Base-by-base conservation (phyloP, 23 tunicate genomes). In the Phallusia fumigata region DNA sequence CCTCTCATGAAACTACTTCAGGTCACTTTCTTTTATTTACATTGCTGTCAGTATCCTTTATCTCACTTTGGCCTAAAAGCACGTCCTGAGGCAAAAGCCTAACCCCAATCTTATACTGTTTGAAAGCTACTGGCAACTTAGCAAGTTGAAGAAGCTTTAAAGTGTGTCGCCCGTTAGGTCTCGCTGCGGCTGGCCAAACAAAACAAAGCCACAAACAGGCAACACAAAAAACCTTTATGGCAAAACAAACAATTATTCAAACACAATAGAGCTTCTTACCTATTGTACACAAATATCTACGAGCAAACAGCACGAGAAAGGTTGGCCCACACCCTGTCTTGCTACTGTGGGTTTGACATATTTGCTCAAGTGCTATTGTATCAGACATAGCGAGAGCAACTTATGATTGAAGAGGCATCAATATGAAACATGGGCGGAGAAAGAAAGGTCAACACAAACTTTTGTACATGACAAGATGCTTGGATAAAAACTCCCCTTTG, bases 381-480 rank as follows among this genome's bases (percentile, higher is more conserved):
- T 58, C 69, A 21, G 28, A 58, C 28, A 24, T 16, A 58, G 69
- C 26, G 69, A 58, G 69, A 58, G 69, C 69, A 58, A 58, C 28
- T 58, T 58, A 58, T 58, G 69, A 58, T 22, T 58, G 69, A 58
- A 58, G 69, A 58, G 69, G 15, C 16, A 24, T 58, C 69, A 24
- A 58, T 58, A 58, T 58, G 69, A 58, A 58, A 58, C 69, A 58
- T 58, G 69, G 69, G 16, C 13, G 69, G 69, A 58, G 69, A 22
- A 1, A 1, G 69, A 58, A 58, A 58, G 69, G 69, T 58, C 69
- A 58, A 58, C 69, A 58, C 47, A 58, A 58, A 6, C 69, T 21
- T 22, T 21, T 58, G 69, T 58, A 58, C 16, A 3, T 24, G 11
- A 58, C 69, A 58, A 58, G 69, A 58, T 58, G 1, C 47, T 40